Conservation (phyloP, 2,797 vertebrate species). For the Discoglossus pictus region DNA sequence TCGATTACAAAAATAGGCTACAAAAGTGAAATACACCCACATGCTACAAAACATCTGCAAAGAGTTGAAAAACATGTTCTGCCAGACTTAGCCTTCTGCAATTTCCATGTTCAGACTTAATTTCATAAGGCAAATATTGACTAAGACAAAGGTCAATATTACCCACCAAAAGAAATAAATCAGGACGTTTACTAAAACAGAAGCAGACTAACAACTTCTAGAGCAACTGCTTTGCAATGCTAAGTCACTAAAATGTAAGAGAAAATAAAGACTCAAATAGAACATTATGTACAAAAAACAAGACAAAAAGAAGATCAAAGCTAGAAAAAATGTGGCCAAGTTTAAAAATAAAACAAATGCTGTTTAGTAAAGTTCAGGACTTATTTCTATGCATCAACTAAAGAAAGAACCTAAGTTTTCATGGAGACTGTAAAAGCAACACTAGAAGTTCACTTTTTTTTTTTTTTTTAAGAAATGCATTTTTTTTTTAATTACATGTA, state of each 20-base stretch:
- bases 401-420: no score
- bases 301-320: background rate
- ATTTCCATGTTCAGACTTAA: conserved; percentile 31
- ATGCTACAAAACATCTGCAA: conserved; percentile 36
- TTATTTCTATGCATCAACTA: no score
- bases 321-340: no score
- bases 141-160: conserved; percentile 39
- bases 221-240: conserved; percentile 35
- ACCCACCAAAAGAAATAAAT: conserved; percentile 46
- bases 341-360: no score
- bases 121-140: conserved; percentile 46
- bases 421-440: no score
- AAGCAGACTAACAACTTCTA: conserved; percentile 23
- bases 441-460: no score
- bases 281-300: background rate
- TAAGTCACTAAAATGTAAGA: conserved; percentile 28
- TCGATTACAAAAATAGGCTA: background rate
- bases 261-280: conserved; percentile 3
- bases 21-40: conserved; percentile 28
- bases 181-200: conserved; percentile 34
- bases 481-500: no score
- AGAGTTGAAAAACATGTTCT: conserved; percentile 30
- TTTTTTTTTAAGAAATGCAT: no score
- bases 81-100: conserved; percentile 22
- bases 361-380: no score